Evolutionary conservation across 2,888 invertebrate species (phyloP).

Genomic region (Mystacides longicornis): DNA sequence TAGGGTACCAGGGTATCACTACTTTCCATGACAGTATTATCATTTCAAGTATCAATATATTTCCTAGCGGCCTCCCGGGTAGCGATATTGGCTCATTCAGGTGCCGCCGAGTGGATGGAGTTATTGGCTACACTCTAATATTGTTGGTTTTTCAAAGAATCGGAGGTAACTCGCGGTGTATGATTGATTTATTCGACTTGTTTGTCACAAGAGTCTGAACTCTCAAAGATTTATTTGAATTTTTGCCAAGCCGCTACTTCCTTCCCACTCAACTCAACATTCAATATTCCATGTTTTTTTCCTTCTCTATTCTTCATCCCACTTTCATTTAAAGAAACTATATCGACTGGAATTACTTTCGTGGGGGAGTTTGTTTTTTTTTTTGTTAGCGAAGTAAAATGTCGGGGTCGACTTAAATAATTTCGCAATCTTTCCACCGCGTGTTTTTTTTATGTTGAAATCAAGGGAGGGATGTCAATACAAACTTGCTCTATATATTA

Average conservation of each 20-base stretch:
- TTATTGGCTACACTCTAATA: slow-evolving; percentile 19
- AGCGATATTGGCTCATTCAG: too few relatives aligned
- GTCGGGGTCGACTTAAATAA: not conserved
- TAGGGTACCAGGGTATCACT: too few relatives aligned
- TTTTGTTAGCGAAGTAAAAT: slow-evolving; percentile 13
- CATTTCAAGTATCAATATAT: too few relatives aligned
- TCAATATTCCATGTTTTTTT: slow-evolving; percentile 25
- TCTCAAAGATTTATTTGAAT: slow-evolving; percentile 48
- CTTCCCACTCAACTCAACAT: slow-evolving; percentile 8
- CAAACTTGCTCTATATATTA: slow-evolving; percentile 12
- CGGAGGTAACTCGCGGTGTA: slow-evolving; percentile 38
- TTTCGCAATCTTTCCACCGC: not conserved
- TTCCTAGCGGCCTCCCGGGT: too few relatives aligned
- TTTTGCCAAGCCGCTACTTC: slow-evolving; percentile 39
- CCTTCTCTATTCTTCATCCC: too few relatives aligned
- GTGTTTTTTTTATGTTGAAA: slow-evolving; percentile 1
- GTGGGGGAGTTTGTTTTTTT: slow-evolving; percentile 33
- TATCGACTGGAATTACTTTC: slow-evolving; percentile 29
- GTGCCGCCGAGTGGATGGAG: slow-evolving; percentile 23
- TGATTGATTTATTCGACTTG: slow-evolving; percentile 54
- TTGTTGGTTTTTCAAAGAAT: slow-evolving; percentile 9
- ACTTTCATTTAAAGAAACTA: slow-evolving; percentile 40
- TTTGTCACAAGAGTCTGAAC: slow-evolving; percentile 41
- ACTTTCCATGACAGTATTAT: too few relatives aligned
- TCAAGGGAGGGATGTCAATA: slow-evolving; percentile 7